Evolutionary conservation across 2,113 vertebrate genomes (phyloP), one percentile per base, ranked within the genome.

Genomic region (Vireo altiloquus): DNA sequence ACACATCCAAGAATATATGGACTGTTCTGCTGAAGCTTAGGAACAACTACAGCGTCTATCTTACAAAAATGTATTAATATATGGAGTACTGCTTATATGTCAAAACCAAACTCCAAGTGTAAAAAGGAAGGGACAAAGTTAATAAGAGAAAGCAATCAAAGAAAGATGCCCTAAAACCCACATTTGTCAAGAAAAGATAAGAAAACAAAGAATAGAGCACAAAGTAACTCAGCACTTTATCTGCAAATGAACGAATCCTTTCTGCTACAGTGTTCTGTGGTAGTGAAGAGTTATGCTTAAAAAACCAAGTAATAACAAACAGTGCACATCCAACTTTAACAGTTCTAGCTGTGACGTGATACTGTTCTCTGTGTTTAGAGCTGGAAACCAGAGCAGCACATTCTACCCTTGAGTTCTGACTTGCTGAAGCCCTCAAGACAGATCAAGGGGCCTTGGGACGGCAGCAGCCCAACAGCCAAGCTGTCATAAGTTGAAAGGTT

Each of bases 401-500:
- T 35, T 54, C 30, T 20, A 39, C 35, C 61, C 79, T 31, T 10
- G 33, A 54, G 57, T 33, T 86, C 44, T 70, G 63, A 27, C 37
- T 65, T 37, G 47, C 39, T 74, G 64, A 53, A 95, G 75, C 65
- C 24, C 57, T 78, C 0, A 0, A 27, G 42, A 49, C 40, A 31
- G 31, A 61, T 65, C 44, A 8, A 5, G 8, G 6, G 1, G 21
- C 54, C 56, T 31, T 7, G 39, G 42, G 75, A 50, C 2, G 0
- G 37, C 8, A 1, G 47, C 70, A 82, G 87, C 31, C 16, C 0
- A 0, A 37, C 3, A 18, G 61, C 42, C 0, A 0, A 63, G 71
- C 80, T 63, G 42, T 22, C 11, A 0, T 11, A 11, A 39, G 4
- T 4, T 7, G 27, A 46, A 56, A 56, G 33, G 50, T 24, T 66